A percentile compares a stretch with the other conserved stretches of the same genome.
Evolutionary conservation across 2,113 vertebrate species (phyloP).

Genomic region (Megatriorchis doriae): DNA sequence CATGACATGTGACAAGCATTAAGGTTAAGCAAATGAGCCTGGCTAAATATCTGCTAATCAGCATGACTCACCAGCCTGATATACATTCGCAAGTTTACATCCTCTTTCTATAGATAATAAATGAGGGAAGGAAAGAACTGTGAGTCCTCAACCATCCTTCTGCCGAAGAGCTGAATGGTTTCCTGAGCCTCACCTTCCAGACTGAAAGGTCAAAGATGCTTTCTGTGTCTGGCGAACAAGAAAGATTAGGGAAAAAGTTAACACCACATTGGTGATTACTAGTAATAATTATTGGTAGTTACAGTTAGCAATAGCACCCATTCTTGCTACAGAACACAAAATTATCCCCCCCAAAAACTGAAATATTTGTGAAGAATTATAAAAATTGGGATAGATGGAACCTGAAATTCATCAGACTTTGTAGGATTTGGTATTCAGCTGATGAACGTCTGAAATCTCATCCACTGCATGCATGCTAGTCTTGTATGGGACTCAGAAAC

Average conservation of each 20-base stretch:
- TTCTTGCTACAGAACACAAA: not conserved
- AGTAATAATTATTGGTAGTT: not conserved
- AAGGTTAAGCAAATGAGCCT: constrained; percentile 20
- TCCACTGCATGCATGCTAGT: not conserved
- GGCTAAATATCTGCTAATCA: constrained; percentile 31
- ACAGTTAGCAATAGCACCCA: not conserved
- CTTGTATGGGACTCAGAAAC: not conserved
- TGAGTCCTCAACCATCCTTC: not conserved
- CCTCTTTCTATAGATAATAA: constrained; percentile 8
- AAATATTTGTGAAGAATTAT: not conserved
- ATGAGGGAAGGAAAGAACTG: not conserved
- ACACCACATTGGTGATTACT: fast-evolving
- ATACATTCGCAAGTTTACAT: not conserved
- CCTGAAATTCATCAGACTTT: not conserved
- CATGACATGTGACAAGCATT: not conserved
- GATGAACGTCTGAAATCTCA: not conserved
- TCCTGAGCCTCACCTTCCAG: not conserved
- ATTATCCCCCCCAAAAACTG: not conserved
- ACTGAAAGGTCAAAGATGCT: not conserved
- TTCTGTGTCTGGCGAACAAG: not conserved
- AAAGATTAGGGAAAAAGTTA: not conserved
- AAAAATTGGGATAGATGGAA: not conserved
- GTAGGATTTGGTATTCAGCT: not conserved
- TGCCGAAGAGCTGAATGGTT: not conserved
- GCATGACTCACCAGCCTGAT: constrained; percentile 36